These are phyloP conservation scores for Parnassius orleans DNA, from an alignment of 2,888 invertebrate genomes.

Conservation along the genomic window DNA sequence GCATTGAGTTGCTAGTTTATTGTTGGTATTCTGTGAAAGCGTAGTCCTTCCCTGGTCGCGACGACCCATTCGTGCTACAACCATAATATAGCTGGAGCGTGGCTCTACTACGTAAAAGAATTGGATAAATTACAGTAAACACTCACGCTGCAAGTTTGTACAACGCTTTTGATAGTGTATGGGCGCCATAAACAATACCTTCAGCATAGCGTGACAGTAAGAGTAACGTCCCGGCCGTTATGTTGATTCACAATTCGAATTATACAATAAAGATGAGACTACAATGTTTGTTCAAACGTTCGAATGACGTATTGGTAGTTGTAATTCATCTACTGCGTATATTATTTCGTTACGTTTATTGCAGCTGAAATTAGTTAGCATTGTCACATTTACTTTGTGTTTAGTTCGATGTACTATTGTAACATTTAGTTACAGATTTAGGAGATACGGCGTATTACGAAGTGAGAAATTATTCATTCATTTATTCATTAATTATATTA, in stretches of 20 bases:
- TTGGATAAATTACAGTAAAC: too few species aligned
- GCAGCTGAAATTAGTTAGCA: background rate
- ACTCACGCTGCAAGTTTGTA: background rate
- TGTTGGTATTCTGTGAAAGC: too few species aligned
- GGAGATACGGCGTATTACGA: too few species aligned
- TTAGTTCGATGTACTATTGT: background rate
- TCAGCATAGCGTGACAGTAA: background rate
- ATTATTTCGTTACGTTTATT: background rate
- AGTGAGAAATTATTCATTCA: too few species aligned
- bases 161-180: background rate
- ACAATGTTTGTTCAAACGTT: constrained; percentile 6
- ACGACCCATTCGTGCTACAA: too few species aligned
- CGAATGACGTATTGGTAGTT: background rate
- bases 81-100: too few species aligned
- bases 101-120: too few species aligned
- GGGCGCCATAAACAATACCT: background rate
- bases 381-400: background rate
- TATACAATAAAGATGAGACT: constrained; percentile 5
- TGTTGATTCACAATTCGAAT: background rate
- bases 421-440: too few species aligned
- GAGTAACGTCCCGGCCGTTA: background rate
- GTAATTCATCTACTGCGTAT: background rate
- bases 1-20: too few species aligned
- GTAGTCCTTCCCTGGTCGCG: too few species aligned
- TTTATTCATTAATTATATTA: too few species aligned